phyloP scores from a whole-genome alignment of 2,797 vertebrate genomes.

The Phataginus tricuspis region DNA sequence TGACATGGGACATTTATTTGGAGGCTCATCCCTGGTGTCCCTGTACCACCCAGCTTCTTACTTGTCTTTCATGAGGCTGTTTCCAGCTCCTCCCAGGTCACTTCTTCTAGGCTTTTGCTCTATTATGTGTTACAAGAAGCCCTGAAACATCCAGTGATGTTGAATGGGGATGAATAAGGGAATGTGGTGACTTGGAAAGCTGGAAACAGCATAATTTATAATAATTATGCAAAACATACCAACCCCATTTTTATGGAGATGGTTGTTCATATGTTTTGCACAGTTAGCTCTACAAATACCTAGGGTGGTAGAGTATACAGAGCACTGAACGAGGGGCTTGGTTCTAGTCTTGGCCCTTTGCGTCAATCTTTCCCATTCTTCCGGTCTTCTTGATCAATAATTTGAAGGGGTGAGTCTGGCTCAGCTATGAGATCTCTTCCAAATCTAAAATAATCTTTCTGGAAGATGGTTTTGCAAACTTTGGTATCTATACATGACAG shows the following conservation, averaged over 20 bases:
- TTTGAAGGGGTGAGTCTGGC: not conserved
- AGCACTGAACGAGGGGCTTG: not conserved
- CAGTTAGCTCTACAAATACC: not conserved
- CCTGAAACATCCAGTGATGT: accelerated
- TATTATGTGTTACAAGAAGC: not conserved
- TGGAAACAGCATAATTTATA: not conserved
- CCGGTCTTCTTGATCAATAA: not conserved
- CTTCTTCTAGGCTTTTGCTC: not conserved
- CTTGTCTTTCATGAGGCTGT: not conserved
- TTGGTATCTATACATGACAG: not conserved
- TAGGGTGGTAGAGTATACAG: not conserved
- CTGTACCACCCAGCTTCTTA: not conserved
- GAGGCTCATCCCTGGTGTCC: not conserved
- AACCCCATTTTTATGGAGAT: not conserved
- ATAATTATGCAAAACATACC: not conserved
- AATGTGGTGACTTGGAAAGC: not conserved
- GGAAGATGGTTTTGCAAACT: not conserved
- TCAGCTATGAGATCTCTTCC: not conserved
- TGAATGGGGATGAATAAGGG: not conserved
- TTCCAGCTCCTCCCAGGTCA: not conserved
- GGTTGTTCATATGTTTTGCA: not conserved
- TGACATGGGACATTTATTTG: not conserved
- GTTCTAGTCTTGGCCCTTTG: not conserved
- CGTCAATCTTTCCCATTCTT: not conserved
- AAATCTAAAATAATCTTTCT: not conserved